Evolutionary conservation across 2,113 vertebrate species (phyloP), one percentile per base, ranked within the genome.

Genomic region (Axis porcinus): DNA sequence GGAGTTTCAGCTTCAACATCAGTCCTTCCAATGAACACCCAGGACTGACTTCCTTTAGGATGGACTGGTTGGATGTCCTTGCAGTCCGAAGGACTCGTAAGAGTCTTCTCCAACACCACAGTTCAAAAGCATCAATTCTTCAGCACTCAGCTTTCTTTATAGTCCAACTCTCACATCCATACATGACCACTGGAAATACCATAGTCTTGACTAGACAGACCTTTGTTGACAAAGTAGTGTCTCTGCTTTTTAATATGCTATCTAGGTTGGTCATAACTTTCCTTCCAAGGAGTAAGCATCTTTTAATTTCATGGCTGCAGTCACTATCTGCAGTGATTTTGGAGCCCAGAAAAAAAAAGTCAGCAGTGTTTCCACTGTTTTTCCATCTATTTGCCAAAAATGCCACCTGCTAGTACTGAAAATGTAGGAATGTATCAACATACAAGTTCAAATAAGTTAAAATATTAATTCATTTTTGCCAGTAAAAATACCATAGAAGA

Each of bases 91-190:
- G 28, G 28, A 62, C 60, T 33, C 14, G 33, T 3, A 16, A 16
- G 60, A 33, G 60, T 67, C 64, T 36, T 36, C 33, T 67, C 17
- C 64, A 67, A 11, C 64, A 67, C 4, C 17, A 19, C 64, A 21
- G 33, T 67, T 67, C 64, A 67, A 67, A 67, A 67, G 33, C 33
- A 36, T 67, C 64, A 67, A 2, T 67, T 36, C 64, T 36, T 36
- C 0, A 0, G 17, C 0, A 0, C 8, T 67, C 33, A 67, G 17
- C 33, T n/a, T 36, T 36, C 17, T 67, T 67, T 5, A 67, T 0
- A 67, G 33, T 36, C 64, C 33, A 67, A 36, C 33, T 67, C 33
- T 67, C 2, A n/a, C 8, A 67, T 36, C 64, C 33, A 67, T 67
- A 67, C 33, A 36, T 36, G 33, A 36, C 17, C 0, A 67, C 16